Percentiles rank a stretch among this genome's conserved stretches.
Evolutionary conservation across 2,888 invertebrate species (phyloP).

Genomic region (Apeira syringaria): DNA sequence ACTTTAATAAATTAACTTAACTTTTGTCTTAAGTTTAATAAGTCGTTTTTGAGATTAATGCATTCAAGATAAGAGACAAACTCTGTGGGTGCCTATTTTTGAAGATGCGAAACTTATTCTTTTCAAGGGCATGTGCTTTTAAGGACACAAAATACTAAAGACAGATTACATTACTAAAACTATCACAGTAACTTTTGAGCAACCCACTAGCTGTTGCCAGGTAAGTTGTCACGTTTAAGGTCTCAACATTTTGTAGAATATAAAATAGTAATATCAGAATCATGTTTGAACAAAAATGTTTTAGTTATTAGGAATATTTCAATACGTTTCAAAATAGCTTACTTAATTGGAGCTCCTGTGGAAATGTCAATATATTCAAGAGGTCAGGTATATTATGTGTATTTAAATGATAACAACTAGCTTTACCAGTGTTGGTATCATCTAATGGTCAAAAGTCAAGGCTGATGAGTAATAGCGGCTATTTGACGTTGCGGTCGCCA

Average conservation of each 20-base stretch:
- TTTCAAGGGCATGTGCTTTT: no score
- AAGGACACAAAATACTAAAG: no score
- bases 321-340: slow-evolving; percentile 44
- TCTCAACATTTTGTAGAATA: background rate
- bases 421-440: slow-evolving; percentile 34
- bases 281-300: slow-evolving; percentile 15
- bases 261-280: background rate
- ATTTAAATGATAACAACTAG: slow-evolving; percentile 34
- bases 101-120: no score
- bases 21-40: no score
- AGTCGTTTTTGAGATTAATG: no score
- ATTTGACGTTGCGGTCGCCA: slow-evolving; percentile 27
- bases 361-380: slow-evolving; percentile 60
- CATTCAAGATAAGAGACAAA: no score
- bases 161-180: no score
- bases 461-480: slow-evolving; percentile 28
- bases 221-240: slow-evolving; percentile 12
- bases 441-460: slow-evolving; percentile 55
- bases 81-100: no score
- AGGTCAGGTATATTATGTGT: slow-evolving; percentile 46
- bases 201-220: no score
- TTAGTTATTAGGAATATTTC: slow-evolving; percentile 34
- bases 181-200: no score
- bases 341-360: slow-evolving; percentile 39
- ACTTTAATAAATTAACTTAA: no score